phyloP scores from a whole-genome alignment of 2,888 invertebrate genomes.

The Nephrocerus scutellatus region DNA sequence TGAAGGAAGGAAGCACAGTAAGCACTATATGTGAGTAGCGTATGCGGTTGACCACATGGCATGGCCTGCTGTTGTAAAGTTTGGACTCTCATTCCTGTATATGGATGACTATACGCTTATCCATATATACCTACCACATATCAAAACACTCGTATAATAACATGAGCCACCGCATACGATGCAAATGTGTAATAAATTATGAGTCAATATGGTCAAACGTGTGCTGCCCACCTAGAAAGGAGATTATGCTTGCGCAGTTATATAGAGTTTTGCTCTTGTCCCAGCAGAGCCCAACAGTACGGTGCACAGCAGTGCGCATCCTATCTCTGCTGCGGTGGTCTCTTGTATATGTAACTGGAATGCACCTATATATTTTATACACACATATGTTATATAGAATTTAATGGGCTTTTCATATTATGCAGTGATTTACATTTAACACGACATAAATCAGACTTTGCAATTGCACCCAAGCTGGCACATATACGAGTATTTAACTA shows the following conservation, averaged over 20 bases:
- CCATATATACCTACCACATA: neutral
- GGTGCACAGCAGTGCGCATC: slow-evolving; percentile 16
- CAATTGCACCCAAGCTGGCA: slow-evolving; percentile 30
- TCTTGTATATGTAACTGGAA: no score
- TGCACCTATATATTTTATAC: no score
- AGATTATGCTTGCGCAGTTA: slow-evolving; percentile 13
- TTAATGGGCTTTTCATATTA: slow-evolving; percentile 31
- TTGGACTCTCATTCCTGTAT: no score
- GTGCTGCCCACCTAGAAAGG: slow-evolving; percentile 18
- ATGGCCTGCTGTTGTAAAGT: no score
- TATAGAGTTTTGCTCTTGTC: no score
- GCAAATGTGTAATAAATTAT: slow-evolving; percentile 22
- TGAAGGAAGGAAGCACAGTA: no score
- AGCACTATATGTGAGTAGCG: no score
- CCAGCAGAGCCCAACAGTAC: no score
- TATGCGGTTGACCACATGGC: no score
- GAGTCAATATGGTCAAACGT: slow-evolving; percentile 21
- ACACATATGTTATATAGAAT: slow-evolving; percentile 22
- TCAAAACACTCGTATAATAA: slow-evolving; percentile 7
- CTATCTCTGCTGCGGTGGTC: slow-evolving; percentile 10
- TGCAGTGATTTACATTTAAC: slow-evolving; percentile 36
- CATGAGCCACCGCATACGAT: slow-evolving; percentile 20
- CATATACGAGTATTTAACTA: no score
- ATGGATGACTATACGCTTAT: no score
- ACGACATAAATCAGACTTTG: slow-evolving; percentile 34